These are phyloP conservation scores for Apus apus DNA, from an alignment of 2,113 vertebrate species.

Conservation along the genomic window DNA sequence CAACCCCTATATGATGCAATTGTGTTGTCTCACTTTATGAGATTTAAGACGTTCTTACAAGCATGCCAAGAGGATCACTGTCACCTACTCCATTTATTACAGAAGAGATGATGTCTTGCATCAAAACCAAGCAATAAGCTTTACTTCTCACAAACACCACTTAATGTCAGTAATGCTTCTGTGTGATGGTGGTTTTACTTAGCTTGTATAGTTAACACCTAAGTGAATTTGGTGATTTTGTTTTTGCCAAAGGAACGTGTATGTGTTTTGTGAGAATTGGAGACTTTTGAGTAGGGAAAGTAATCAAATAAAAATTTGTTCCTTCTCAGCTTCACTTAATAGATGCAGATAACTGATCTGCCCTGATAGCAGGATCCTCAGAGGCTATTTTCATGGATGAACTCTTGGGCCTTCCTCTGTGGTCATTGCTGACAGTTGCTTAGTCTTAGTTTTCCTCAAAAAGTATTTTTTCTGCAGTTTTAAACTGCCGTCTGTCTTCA, in stretches of 20 bases:
- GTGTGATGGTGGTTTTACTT: neutral
- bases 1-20: neutral
- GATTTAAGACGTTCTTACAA: conserved; percentile 1
- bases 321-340: neutral
- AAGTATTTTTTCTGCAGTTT: neutral
- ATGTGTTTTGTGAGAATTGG: neutral
- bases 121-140: neutral
- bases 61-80: neutral
- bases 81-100: neutral
- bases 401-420: neutral
- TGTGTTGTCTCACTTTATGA: neutral
- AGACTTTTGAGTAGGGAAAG: neutral
- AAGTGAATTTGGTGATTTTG: neutral
- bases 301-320: neutral
- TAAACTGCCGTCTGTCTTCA: neutral
- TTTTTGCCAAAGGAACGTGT: neutral
- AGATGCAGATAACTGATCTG: neutral
- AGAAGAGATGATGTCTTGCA: neutral
- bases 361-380: neutral
- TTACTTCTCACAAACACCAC: neutral
- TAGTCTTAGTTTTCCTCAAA: neutral
- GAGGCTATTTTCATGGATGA: neutral
- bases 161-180: neutral
- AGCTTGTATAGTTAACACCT: neutral
- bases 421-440: neutral